phyloP scores from a whole-genome alignment of 2,888 invertebrate species.

The Syrphus vitripennis region DNA sequence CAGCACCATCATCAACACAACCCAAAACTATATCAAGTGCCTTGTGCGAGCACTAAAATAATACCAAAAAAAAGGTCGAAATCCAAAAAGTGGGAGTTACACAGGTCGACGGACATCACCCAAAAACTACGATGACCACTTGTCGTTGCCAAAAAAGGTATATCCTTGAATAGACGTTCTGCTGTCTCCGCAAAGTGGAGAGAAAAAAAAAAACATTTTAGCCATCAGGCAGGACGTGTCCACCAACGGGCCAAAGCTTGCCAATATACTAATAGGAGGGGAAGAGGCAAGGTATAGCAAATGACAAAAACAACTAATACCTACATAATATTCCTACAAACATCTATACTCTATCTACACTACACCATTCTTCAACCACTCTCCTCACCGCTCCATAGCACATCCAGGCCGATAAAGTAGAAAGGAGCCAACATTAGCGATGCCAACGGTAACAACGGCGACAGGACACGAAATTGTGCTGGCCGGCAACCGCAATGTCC shows the following conservation, averaged over 20 bases:
- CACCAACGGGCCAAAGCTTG: constrained; percentile 30
- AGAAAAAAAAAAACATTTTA: constrained; percentile 67
- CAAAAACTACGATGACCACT: constrained; percentile 65
- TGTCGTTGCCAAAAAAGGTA: constrained; percentile 60
- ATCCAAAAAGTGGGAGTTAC: constrained; percentile 65
- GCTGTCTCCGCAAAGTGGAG: constrained; percentile 69
- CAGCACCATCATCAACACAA: constrained; percentile 38
- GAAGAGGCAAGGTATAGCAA: no score
- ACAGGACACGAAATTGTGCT: constrained; percentile 68
- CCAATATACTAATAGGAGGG: constrained; percentile 32
- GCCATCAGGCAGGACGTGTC: constrained; percentile 64
- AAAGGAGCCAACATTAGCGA: constrained; percentile 68
- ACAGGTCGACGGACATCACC: constrained; percentile 66
- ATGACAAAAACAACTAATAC: constrained; percentile 43
- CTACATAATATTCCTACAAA: not conserved
- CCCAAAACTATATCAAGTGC: constrained; percentile 57
- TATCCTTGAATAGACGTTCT: constrained; percentile 60
- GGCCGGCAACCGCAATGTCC: constrained; percentile 65
- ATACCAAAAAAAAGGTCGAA: constrained; percentile 44
- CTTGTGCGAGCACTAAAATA: constrained; percentile 49
- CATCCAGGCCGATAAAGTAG: constrained; percentile 37
- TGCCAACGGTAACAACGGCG: constrained; percentile 70
- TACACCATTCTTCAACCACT: not conserved
- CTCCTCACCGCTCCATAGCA: not conserved
- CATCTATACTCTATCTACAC: not conserved